A percentile compares a stretch with the other conserved stretches of the same genome.
Conservation (phyloP, 1,140 invertebrate genomes). For the Drosophila sechellia region DNA sequence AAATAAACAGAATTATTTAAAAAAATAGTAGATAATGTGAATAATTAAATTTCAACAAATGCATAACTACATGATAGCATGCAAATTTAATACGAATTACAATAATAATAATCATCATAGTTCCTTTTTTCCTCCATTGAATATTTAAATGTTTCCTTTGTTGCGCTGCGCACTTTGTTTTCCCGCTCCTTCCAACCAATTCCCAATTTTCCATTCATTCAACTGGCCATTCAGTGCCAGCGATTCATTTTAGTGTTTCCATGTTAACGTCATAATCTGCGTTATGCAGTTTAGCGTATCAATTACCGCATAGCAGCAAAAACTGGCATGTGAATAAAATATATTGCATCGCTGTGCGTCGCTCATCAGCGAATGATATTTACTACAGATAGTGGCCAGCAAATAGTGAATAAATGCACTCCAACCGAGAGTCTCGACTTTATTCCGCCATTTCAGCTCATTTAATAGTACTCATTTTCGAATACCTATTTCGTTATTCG, state of each 20-base stretch:
- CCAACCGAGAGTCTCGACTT: constrained; percentile 5
- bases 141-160: constrained; percentile 56
- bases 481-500: neutral
- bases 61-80: constrained; percentile 53
- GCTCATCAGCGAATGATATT: constrained; percentile 29
- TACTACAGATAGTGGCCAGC: constrained; percentile 10
- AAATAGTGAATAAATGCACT: constrained; percentile 21
- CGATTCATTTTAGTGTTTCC: constrained; percentile 65
- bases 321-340: constrained; percentile 66
- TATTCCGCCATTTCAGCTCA: neutral
- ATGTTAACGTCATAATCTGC: constrained; percentile 76
- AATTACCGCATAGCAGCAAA: constrained; percentile 69
- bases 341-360: constrained; percentile 28
- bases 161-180: constrained; percentile 13
- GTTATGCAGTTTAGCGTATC: constrained; percentile 81
- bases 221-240: constrained; percentile 20
- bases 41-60: constrained; percentile 64
- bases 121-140: constrained; percentile 12
- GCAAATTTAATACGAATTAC: constrained; percentile 48
- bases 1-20: constrained; percentile 51
- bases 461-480: no score
- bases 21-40: constrained; percentile 68
- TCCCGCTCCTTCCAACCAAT: neutral
- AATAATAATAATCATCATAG: constrained; percentile 32
- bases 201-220: constrained; percentile 13